Conservation (phyloP, 1,140 invertebrate species). For the Brachionus plicatilis region DNA sequence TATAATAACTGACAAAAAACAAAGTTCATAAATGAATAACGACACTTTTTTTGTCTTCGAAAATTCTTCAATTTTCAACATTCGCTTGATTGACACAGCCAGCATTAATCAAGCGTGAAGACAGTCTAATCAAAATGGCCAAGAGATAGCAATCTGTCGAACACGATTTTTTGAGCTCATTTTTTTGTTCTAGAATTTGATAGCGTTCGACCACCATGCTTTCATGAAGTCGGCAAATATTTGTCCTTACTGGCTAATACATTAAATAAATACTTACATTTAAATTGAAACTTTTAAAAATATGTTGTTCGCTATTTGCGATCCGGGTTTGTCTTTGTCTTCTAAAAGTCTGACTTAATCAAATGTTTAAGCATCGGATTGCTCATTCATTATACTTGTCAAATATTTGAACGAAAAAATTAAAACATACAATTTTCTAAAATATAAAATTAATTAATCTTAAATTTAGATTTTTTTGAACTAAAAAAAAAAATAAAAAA, state of each 20-base stretch:
- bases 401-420: constrained; percentile 4
- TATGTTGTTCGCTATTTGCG: background rate
- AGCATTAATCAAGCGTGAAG: background rate
- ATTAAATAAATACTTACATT: constrained; percentile 37
- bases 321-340: background rate
- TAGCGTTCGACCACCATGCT: background rate
- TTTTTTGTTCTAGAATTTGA: background rate
- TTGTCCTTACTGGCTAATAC: background rate
- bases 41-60: background rate
- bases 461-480: background rate
- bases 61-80: background rate
- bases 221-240: background rate
- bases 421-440: background rate
- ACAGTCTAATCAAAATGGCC: background rate
- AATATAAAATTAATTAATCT: background rate
- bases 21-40: background rate
- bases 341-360: background rate
- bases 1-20: background rate
- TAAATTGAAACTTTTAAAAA: constrained; percentile 26
- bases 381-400: background rate
- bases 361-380: background rate
- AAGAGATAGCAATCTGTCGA: background rate
- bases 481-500: background rate
- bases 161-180: background rate
- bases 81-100: background rate